A percentile compares a stretch with the other conserved stretches of the same genome.
phyloP scores from a whole-genome alignment of 2,797 vertebrate genomes.

The Rhabdophis nuchalis region DNA sequence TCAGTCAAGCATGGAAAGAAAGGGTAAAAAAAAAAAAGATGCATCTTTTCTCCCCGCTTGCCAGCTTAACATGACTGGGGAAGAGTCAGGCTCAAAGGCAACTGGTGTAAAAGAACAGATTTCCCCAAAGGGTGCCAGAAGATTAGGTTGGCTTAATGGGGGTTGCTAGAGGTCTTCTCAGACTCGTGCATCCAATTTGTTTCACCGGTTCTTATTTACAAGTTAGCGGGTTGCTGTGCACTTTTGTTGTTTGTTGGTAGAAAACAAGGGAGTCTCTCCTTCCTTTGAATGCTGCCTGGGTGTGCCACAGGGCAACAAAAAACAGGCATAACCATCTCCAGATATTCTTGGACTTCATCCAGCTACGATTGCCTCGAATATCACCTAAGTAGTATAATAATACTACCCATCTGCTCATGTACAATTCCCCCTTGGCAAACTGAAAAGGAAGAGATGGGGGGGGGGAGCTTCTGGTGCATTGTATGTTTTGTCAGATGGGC shows the following conservation, averaged over 20 bases:
- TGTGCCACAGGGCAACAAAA: background rate
- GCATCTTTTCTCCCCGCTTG: slow-evolving; percentile 69
- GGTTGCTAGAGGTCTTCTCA: slow-evolving; percentile 71
- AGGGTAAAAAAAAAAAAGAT: slow-evolving; percentile 58
- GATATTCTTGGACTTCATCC: background rate
- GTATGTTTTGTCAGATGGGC: background rate
- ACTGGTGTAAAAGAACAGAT: background rate
- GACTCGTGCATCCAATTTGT: slow-evolving; percentile 50
- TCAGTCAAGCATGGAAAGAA: slow-evolving; percentile 72
- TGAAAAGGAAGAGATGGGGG: background rate
- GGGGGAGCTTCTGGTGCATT: background rate
- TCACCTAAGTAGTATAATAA: background rate
- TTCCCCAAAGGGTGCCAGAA: slow-evolving; percentile 50
- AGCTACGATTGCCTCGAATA: background rate
- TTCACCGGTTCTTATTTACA: slow-evolving; percentile 71
- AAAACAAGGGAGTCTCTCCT: background rate
- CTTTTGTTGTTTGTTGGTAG: slow-evolving; percentile 44
- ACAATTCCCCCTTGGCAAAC: background rate
- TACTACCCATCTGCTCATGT: background rate
- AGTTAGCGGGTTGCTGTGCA: slow-evolving; percentile 64
- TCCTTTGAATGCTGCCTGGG: background rate
- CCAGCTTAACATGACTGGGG: slow-evolving; percentile 22
- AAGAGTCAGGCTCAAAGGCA: background rate
- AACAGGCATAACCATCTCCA: background rate
- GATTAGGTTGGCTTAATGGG: slow-evolving; percentile 71